Conservation (phyloP, 2,113 vertebrate species). For the Ceyx margarethae region DNA sequence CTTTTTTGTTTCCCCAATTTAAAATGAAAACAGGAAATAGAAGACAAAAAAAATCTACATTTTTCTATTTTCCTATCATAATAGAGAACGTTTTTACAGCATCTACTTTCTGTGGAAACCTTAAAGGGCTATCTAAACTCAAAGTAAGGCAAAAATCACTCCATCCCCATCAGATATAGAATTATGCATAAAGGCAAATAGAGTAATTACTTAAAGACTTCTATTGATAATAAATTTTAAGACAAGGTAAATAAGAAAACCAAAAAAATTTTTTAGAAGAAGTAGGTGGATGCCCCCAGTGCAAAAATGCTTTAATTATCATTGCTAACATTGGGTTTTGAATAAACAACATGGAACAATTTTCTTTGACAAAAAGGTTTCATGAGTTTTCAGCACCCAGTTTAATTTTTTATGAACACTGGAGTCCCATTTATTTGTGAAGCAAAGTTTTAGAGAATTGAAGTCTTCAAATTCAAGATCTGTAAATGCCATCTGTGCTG, state of each 20-base stretch:
- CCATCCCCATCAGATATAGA: not conserved
- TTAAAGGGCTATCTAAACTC: not conserved
- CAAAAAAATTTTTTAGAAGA: not conserved
- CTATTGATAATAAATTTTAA: not conserved
- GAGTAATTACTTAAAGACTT: not conserved
- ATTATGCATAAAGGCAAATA: not conserved
- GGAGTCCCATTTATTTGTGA: not conserved
- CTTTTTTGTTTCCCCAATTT: not conserved
- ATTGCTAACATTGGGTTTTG: not conserved
- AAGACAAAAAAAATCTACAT: not conserved
- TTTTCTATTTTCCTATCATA: not conserved
- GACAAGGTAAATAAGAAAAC: not conserved
- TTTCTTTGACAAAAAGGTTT: not conserved
- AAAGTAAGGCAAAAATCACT: not conserved
- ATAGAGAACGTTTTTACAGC: not conserved
- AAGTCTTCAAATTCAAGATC: not conserved
- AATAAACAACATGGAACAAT: not conserved
- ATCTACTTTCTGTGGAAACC: not conserved
- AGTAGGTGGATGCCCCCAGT: not conserved
- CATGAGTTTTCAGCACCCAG: not conserved
- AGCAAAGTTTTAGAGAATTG: not conserved
- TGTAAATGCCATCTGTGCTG: not conserved
- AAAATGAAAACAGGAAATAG: not conserved
- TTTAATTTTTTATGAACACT: not conserved
- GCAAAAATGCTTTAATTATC: not conserved